These are phyloP conservation scores for Gambelia wislizenii DNA, from an alignment of 2,797 vertebrate genomes.

Conservation along the genomic window DNA sequence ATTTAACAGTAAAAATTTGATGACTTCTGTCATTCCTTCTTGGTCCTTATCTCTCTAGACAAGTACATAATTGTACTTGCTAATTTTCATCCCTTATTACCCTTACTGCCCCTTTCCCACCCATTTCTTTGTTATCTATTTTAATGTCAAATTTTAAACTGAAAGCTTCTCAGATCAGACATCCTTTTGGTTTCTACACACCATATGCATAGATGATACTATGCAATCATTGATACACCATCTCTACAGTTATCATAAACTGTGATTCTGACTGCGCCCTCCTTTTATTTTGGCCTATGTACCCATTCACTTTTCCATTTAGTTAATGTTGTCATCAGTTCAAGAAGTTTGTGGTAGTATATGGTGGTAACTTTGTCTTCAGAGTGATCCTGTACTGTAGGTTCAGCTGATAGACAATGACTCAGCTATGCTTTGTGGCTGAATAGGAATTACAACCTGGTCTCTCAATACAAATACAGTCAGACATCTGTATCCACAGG, in stretches of 20 bases:
- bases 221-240: background rate
- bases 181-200: background rate
- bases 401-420: background rate
- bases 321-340: background rate
- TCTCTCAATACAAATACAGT: background rate
- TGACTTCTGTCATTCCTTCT: background rate
- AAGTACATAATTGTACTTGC: background rate
- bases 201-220: background rate
- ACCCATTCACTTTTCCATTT: background rate
- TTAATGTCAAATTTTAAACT: background rate
- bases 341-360: background rate
- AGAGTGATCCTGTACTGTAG: background rate
- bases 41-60: background rate
- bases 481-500: no score
- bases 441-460: background rate
- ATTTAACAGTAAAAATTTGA: background rate
- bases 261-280: background rate
- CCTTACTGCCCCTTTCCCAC: no score
- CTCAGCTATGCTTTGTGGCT: background rate
- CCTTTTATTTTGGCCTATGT: background rate
- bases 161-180: background rate
- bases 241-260: background rate
- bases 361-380: background rate
- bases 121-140: no score
- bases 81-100: background rate